phyloP scores from a whole-genome alignment of 1,140 invertebrate genomes.

The Philotrypesis tridentata region DNA sequence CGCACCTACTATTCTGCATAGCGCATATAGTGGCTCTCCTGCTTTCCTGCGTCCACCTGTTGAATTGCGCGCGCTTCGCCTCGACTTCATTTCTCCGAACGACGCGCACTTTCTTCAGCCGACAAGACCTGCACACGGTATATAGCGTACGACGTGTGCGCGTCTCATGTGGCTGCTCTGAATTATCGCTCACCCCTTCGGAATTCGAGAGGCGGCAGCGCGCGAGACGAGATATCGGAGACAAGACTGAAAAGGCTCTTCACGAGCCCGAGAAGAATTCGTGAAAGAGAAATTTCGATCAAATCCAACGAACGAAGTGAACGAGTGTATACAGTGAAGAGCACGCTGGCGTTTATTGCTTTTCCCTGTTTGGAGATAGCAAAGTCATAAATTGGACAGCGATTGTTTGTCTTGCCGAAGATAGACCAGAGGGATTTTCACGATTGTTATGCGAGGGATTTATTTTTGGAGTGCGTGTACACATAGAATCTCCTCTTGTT shows the following conservation, averaged over 20 bases:
- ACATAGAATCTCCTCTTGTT: not conserved
- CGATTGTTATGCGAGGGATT: not conserved
- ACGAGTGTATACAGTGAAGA: not conserved
- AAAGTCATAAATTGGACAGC: not conserved
- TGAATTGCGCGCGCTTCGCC: conserved; percentile 1
- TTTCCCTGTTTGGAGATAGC: not conserved
- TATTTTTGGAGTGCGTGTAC: not conserved
- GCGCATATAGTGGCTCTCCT: too few species aligned
- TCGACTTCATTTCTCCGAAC: not conserved
- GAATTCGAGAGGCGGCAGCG: not conserved
- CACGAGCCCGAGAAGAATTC: not conserved
- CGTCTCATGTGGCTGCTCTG: not conserved
- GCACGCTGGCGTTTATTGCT: not conserved
- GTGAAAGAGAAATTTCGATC: not conserved
- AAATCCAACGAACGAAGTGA: not conserved
- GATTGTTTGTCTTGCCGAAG: not conserved
- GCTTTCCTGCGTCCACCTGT: conserved; percentile 9
- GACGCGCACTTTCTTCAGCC: not conserved
- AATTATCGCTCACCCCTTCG: not conserved
- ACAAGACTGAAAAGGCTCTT: not conserved
- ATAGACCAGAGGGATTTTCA: not conserved
- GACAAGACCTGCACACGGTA: not conserved
- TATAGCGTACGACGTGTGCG: not conserved
- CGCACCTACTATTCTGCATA: not conserved
- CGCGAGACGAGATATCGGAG: not conserved